Conservation (phyloP, 2,113 vertebrate species). For the Myrmophylax atrothorax region DNA sequence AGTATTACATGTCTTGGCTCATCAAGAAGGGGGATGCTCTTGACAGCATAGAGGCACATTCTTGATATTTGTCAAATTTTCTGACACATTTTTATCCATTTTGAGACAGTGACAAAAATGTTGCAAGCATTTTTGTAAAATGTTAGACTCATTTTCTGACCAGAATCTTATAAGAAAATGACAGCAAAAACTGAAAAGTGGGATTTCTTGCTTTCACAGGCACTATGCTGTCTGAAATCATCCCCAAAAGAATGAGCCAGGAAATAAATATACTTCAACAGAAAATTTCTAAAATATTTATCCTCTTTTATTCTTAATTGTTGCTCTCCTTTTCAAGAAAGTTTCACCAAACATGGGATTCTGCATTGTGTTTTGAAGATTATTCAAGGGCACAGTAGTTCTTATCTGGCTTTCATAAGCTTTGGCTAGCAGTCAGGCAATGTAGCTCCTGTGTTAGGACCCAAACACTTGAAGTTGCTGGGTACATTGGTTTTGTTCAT, state of each 20-base stretch:
- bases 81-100: constrained; percentile 59
- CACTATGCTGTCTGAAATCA: neutral
- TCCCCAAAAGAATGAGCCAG: neutral
- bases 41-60: constrained; percentile 40
- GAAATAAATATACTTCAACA: neutral
- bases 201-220: neutral
- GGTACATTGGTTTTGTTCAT: neutral
- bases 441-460: neutral
- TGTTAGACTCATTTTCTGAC: constrained; percentile 35
- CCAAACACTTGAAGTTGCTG: neutral
- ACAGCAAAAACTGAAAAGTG: constrained; percentile 1
- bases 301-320: neutral
- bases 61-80: constrained; percentile 56
- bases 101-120: constrained; percentile 37
- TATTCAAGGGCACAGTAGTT: neutral
- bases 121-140: constrained; percentile 45
- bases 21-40: constrained; percentile 52
- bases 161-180: constrained; percentile 18
- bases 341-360: neutral
- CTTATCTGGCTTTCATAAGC: neutral
- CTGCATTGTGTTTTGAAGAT: neutral
- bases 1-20: constrained; percentile 54
- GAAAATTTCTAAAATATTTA: neutral
- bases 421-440: neutral
- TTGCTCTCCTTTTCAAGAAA: neutral